phyloP scores from a whole-genome alignment of 2,797 vertebrate genomes.

The Sternarchorhynchus goeldii region DNA sequence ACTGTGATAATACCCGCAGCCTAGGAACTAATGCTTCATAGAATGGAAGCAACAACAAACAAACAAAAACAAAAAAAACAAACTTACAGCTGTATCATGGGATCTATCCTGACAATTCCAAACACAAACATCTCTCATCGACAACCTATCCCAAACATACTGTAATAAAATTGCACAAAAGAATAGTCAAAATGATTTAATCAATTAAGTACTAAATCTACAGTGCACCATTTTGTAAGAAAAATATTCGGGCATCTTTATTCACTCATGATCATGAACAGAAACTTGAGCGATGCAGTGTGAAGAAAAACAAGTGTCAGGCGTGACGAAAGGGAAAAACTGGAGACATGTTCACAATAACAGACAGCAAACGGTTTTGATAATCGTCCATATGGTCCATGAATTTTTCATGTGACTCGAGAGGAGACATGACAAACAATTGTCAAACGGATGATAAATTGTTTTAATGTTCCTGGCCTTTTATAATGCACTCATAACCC shows the following conservation, averaged over 20 bases:
- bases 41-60: too few relatives aligned
- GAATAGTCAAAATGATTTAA: too few relatives aligned
- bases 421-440: conserved; percentile 17
- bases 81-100: not conserved
- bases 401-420: conserved; percentile 48
- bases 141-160: too few relatives aligned
- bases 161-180: not conserved
- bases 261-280: not conserved
- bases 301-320: conserved; percentile 42
- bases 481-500: conserved; percentile 10
- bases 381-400: conserved; percentile 48
- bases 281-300: conserved; percentile 11
- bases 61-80: not conserved
- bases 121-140: too few relatives aligned
- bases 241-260: not conserved
- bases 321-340: conserved; percentile 20
- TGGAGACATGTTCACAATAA: conserved; percentile 27
- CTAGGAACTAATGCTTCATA: not conserved
- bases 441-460: conserved; percentile 38
- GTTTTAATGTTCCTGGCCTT: conserved; percentile 34
- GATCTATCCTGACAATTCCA: not conserved
- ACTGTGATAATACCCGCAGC: not conserved
- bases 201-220: not conserved
- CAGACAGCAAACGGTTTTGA: conserved; percentile 23
- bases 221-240: not conserved